Conservation (phyloP, 2,113 vertebrate genomes). For the Aphelocoma coerulescens region DNA sequence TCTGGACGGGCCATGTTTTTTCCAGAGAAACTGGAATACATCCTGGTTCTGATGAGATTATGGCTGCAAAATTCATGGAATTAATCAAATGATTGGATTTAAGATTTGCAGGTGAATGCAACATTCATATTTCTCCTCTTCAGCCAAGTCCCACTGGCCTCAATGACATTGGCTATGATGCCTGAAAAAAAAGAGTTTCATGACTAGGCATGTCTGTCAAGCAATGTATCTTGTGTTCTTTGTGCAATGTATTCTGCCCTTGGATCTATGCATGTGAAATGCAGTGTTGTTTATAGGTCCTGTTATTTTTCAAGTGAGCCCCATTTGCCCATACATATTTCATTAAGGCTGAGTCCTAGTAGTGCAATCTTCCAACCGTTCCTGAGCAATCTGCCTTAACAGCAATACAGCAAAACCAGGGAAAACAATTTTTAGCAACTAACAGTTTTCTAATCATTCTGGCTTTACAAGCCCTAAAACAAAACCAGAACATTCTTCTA, state of each 20-base stretch:
- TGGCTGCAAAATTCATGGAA: background rate
- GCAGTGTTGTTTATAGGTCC: background rate
- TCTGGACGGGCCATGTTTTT: background rate
- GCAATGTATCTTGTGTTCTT: background rate
- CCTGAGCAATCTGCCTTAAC: slow-evolving; percentile 40
- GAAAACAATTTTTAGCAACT: background rate
- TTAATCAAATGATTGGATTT: background rate
- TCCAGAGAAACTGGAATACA: background rate
- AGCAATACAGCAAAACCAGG: background rate
- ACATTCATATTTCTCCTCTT: background rate
- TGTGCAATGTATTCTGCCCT: background rate
- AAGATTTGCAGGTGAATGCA: background rate
- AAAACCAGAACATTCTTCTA: background rate
- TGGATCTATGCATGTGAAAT: background rate
- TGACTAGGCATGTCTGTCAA: background rate
- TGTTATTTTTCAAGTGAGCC: slow-evolving; percentile 16
- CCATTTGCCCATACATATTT: background rate
- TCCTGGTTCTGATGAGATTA: background rate
- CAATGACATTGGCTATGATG: background rate
- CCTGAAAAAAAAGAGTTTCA: background rate
- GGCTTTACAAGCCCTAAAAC: background rate
- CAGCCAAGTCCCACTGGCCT: background rate
- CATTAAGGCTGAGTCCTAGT: slow-evolving; percentile 55
- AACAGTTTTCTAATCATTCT: background rate
- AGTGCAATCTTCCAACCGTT: slow-evolving; percentile 24